phyloP scores from a whole-genome alignment of 2,888 invertebrate genomes.

The Drosophila anomalata region DNA sequence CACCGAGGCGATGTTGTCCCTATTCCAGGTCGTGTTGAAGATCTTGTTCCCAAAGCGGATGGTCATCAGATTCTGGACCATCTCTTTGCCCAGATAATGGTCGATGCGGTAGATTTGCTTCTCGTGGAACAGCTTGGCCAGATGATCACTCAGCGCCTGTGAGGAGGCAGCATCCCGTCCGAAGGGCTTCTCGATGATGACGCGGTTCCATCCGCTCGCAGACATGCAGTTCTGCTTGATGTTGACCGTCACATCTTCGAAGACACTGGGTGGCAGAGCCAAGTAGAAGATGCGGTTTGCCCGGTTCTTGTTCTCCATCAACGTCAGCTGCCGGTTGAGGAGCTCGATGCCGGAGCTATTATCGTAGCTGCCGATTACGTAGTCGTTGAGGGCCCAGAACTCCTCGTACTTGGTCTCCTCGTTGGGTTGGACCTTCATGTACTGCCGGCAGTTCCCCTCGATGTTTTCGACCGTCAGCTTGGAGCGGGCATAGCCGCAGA shows the following conservation, averaged over 20 bases:
- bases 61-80: slow-evolving; percentile 99
- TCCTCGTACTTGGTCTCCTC: slow-evolving; percentile 91
- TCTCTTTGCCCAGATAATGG: slow-evolving; percentile 99
- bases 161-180: slow-evolving; percentile 95
- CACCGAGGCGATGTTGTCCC: slow-evolving; percentile 97
- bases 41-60: slow-evolving; percentile 97
- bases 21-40: slow-evolving; percentile 98
- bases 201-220: slow-evolving; percentile 94
- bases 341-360: slow-evolving; percentile 90
- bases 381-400: slow-evolving; percentile 94
- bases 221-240: slow-evolving; percentile 93
- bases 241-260: slow-evolving; percentile 93
- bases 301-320: slow-evolving; percentile 87
- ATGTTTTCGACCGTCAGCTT: slow-evolving; percentile 90
- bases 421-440: slow-evolving; percentile 90
- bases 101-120: slow-evolving; percentile 99
- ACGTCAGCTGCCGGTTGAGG: slow-evolving; percentile 90
- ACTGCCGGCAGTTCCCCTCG: slow-evolving; percentile 89
- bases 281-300: slow-evolving; percentile 98
- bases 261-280: slow-evolving; percentile 98
- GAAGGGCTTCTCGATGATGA: slow-evolving; percentile 99
- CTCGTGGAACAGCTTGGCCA: slow-evolving; percentile 94
- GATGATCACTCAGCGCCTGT: slow-evolving; percentile 92
- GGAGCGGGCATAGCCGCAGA: slow-evolving; percentile 97
- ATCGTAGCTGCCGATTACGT: slow-evolving; percentile 94